These are phyloP conservation scores for Peribatodes rhomboidaria DNA, from an alignment of 2,888 invertebrate species.

Conservation along the genomic window DNA sequence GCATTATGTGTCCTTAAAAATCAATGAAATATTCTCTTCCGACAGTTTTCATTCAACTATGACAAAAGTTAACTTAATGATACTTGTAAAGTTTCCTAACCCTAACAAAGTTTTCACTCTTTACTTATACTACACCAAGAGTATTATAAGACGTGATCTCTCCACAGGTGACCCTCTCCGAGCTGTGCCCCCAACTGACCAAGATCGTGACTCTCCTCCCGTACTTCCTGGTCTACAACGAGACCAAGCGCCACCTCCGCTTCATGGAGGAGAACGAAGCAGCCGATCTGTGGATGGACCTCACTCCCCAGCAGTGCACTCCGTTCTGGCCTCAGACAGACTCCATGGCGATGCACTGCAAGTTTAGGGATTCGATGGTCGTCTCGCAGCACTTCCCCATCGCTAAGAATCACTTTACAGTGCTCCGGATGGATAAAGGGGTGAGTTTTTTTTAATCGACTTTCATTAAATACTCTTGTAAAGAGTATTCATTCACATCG, in stretches of 20 bases:
- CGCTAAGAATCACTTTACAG: conserved; percentile 89
- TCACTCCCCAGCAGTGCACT: conserved; percentile 89
- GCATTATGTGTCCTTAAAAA: too few relatives aligned
- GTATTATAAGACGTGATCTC: neutral
- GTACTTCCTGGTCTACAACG: conserved; percentile 92
- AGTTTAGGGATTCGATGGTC: conserved; percentile 91
- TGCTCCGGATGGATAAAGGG: conserved; percentile 94
- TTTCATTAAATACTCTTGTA: too few relatives aligned
- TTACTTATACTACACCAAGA: neutral
- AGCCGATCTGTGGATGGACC: conserved; percentile 93
- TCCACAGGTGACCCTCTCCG: conserved; percentile 88
- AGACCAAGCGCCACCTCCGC: conserved; percentile 87
- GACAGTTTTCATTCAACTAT: too few relatives aligned
- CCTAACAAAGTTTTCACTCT: too few relatives aligned
- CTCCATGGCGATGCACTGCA: conserved; percentile 93
- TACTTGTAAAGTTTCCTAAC: too few relatives aligned
- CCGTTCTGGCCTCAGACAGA: conserved; percentile 94
- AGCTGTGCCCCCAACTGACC: conserved; percentile 90
- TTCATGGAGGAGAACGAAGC: conserved; percentile 96
- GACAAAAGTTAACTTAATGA: too few relatives aligned
- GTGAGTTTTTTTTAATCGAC: conserved; percentile 75
- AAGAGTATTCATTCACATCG: too few relatives aligned
- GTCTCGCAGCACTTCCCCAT: conserved; percentile 93
- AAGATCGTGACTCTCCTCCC: conserved; percentile 93
- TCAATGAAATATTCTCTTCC: too few relatives aligned